Evolutionary conservation across 2,113 vertebrate genomes (phyloP), one percentile per base, ranked within the genome.

Genomic region (Eira barbara): DNA sequence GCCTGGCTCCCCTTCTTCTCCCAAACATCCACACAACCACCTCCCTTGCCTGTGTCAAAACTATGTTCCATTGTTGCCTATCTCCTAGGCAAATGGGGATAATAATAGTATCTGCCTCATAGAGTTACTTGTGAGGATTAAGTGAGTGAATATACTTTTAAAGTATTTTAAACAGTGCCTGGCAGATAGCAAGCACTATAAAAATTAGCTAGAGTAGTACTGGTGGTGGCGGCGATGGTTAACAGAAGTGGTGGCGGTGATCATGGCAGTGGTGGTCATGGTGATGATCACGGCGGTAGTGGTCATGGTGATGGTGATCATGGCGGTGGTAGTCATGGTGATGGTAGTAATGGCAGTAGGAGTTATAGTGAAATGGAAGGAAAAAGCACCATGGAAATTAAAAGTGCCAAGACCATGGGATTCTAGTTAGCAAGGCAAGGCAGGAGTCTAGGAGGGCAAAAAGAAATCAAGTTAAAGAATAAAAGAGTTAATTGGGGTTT

Each of bases 261-360:
- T 12, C 6, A 10, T 15, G 25, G 78, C 29, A 31, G 5, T 49
- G 6, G 12, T 39, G 2, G 13, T 23, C 0, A 6, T 3, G 14
- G 9, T 29, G 2, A 36, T n/a, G 49, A 7, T 31, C 0, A 10
- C 1, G 15, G 9, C 20, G 1, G 42, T 29, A 0, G 15, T 55
- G 31, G 17, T 23, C 57, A 59, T 57, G 52, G 17, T 61, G 10
- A 8, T 27, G 34, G 5, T 20, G 1, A 3, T 5, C 0, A 5
- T 7, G 0, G 1, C 7, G 10, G 7, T 55, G 21, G 9, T n/a
- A 6, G 11, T 82, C 0, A 36, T 34, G 52, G 45, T 39, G 21
- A 15, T 45, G 2, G 18, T 23, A 7, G 14, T 61, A 6, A 27
- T 39, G n/a, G n/a, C 20, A 12, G 20, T 57, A 27, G 84, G 21